Percentiles rank a stretch among this genome's conserved stretches.
phyloP scores from a whole-genome alignment of 2,888 invertebrate species.

The Tiliacea citrago region DNA sequence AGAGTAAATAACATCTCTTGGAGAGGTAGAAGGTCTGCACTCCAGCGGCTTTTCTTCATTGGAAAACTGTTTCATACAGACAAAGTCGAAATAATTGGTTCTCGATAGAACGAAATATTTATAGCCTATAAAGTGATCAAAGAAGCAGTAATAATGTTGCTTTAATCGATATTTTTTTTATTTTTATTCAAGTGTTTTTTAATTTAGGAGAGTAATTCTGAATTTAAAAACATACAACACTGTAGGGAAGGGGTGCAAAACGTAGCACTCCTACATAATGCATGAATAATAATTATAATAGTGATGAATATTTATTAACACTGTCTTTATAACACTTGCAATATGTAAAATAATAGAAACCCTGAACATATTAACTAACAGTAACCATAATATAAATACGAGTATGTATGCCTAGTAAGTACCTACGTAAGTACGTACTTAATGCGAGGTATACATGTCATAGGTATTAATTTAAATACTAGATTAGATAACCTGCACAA shows the following conservation, averaged over 20 bases:
- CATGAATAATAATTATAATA: neutral
- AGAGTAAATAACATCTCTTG: neutral
- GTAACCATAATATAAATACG: neutral
- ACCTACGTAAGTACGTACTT: constrained; percentile 8
- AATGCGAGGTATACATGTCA: neutral
- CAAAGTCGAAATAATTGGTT: neutral
- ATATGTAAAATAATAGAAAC: constrained; percentile 1
- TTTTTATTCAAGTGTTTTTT: neutral
- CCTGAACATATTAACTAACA: neutral
- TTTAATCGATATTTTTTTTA: neutral
- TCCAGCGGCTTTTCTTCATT: neutral
- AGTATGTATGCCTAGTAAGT: neutral
- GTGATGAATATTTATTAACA: constrained; percentile 6
- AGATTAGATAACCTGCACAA: constrained; percentile 38
- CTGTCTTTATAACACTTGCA: neutral
- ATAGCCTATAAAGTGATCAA: neutral
- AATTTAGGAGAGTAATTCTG: neutral
- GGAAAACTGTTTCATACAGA: neutral
- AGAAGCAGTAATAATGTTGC: neutral
- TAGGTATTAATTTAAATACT: constrained; percentile 44
- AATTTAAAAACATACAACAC: neutral
- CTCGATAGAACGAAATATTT: neutral
- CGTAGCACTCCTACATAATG: neutral
- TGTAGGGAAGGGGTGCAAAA: neutral
- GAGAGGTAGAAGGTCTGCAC: no score